Percentiles rank a stretch among this genome's conserved stretches.
These are phyloP conservation scores for Nyctibius bracteatus DNA, from an alignment of 2,113 vertebrate species.

Conservation along the genomic window DNA sequence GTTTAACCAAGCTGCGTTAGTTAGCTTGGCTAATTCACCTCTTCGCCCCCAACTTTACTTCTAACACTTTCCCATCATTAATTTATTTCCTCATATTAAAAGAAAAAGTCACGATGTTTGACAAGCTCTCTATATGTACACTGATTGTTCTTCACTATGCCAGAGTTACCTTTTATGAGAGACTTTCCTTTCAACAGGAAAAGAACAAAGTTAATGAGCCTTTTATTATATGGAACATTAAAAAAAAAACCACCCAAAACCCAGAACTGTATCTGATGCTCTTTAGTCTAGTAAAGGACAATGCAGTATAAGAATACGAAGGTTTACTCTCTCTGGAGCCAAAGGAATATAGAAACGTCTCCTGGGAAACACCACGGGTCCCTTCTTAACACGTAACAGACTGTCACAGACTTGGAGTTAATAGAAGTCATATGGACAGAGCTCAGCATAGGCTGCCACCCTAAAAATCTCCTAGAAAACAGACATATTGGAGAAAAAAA, in stretches of 20 bases:
- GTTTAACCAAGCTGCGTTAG: not conserved
- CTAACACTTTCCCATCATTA: not conserved
- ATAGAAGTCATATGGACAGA: not conserved
- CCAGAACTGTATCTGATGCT: not conserved
- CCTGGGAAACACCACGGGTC: not conserved
- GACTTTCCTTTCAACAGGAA: not conserved
- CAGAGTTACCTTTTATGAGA: not conserved
- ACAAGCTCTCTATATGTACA: not conserved
- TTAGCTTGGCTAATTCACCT: not conserved
- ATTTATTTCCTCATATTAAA: not conserved
- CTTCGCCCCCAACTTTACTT: not conserved
- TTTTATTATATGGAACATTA: not conserved
- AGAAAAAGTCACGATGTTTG: not conserved
- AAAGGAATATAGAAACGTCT: not conserved
- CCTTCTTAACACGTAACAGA: not conserved
- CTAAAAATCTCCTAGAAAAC: not conserved
- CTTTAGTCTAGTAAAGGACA: not conserved
- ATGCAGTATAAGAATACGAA: not conserved
- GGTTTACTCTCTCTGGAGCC: not conserved
- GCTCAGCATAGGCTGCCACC: not conserved
- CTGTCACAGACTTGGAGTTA: not conserved
- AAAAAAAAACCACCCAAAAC: not conserved
- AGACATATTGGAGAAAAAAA: not conserved
- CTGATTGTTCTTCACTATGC: not conserved
- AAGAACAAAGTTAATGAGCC: not conserved